These are phyloP conservation scores for Drosophila punjabiensis DNA, from an alignment of 1,140 invertebrate genomes.

Conservation along the genomic window DNA sequence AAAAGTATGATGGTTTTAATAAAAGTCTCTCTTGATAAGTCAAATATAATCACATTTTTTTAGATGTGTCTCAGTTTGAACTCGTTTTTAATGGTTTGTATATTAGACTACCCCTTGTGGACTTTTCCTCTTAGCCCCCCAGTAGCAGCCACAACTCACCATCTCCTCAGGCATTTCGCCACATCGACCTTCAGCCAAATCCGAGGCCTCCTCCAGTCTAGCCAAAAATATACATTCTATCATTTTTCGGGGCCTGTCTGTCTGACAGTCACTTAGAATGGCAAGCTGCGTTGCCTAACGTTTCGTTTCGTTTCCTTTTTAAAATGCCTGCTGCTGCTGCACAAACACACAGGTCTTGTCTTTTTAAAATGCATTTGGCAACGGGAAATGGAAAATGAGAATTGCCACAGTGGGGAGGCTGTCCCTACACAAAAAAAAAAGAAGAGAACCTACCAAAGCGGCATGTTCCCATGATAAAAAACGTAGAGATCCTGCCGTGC, in stretches of 20 bases:
- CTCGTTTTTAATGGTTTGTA: not conserved
- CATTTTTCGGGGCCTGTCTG: constrained; percentile 38
- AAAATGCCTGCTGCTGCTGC: not conserved
- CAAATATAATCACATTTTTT: not conserved
- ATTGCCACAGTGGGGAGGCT: constrained; percentile 62
- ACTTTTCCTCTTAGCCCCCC: not conserved
- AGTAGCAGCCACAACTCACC: constrained; percentile 22
- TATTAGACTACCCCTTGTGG: constrained; percentile 1
- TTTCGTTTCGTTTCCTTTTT: constrained; percentile 29
- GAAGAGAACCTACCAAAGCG: constrained; percentile 27
- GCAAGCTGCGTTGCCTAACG: constrained; percentile 45
- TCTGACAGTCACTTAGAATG: constrained; percentile 41
- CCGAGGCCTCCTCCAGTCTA: constrained; percentile 14
- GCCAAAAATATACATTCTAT: constrained; percentile 33
- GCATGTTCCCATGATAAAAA: constrained; percentile 36
- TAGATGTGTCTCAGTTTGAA: not conserved
- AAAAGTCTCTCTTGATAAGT: too few species aligned
- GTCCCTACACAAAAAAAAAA: constrained; percentile 2
- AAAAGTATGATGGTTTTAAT: not conserved
- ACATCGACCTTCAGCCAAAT: constrained; percentile 42
- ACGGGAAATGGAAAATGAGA: constrained; percentile 60
- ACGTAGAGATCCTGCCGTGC: constrained; percentile 60
- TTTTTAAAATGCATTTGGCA: constrained; percentile 65
- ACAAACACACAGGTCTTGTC: constrained; percentile 40
- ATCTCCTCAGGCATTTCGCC: constrained; percentile 26